Conservation (phyloP, 2,797 vertebrate genomes). For the Neomorphus geoffroyi region DNA sequence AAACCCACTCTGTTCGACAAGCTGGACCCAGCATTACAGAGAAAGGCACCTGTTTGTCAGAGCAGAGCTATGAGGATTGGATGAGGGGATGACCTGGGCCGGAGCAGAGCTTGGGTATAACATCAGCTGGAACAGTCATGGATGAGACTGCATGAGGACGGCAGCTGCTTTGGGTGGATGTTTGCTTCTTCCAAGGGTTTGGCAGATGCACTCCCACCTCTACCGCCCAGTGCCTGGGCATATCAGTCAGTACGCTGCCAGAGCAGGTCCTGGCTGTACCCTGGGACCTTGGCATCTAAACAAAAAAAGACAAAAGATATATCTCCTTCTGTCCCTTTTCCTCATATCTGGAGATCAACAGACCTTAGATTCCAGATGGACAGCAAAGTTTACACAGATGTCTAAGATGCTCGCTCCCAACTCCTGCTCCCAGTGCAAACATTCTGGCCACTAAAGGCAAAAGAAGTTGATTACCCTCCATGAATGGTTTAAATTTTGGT, state of each 20-base stretch:
- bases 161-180: fast-evolving
- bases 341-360: fast-evolving
- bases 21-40: not conserved
- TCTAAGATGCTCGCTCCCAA: not conserved
- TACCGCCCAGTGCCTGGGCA: not conserved
- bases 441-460: not conserved
- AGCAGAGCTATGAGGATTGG: not conserved
- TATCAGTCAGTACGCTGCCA: not conserved
- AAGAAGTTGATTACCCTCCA: not conserved
- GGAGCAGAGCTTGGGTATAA: not conserved
- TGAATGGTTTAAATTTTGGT: not conserved
- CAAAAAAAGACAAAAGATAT: not conserved
- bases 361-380: not conserved
- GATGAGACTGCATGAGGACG: not conserved
- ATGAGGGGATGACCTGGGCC: not conserved
- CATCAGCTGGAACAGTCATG: not conserved
- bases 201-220: not conserved
- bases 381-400: not conserved
- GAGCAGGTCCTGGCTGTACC: not conserved
- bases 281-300: not conserved
- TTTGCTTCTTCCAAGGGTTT: not conserved
- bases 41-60: fast-evolving
- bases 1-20: not conserved
- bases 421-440: not conserved
- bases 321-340: not conserved